phyloP scores from a whole-genome alignment of 2,113 vertebrate genomes.

The Erythrocercus mccallii region DNA sequence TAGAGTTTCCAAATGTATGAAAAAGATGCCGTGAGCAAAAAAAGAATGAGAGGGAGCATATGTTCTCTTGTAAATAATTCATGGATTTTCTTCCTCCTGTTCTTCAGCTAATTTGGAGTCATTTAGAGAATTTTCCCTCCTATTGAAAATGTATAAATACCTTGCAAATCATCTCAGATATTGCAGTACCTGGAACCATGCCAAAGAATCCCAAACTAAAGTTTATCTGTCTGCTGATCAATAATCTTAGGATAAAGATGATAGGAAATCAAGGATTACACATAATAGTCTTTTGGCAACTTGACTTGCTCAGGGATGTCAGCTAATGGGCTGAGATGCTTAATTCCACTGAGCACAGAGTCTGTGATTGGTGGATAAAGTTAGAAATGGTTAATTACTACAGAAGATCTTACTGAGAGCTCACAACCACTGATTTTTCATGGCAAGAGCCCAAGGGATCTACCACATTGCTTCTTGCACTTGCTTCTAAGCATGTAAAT shows the following conservation, averaged over 20 bases:
- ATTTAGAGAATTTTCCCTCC: background rate
- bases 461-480: background rate
- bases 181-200: background rate
- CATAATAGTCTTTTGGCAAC: background rate
- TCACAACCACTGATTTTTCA: background rate
- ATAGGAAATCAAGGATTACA: conserved; percentile 37
- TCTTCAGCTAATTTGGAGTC: background rate
- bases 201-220: background rate
- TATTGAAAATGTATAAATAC: background rate
- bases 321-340: background rate
- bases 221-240: background rate
- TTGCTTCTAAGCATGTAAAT: background rate
- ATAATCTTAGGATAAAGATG: background rate
- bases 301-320: background rate
- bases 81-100: background rate
- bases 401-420: conserved; percentile 7
- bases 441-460: conserved; percentile 6
- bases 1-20: background rate
- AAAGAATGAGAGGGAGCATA: background rate
- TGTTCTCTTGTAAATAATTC: conserved; percentile 21
- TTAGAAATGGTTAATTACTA: conserved; percentile 47
- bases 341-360: background rate
- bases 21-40: background rate
- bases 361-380: conserved; percentile 35
- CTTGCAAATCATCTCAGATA: background rate